Percentiles rank a stretch among this genome's conserved stretches.
Evolutionary conservation across 2,888 invertebrate species (phyloP).

Genomic region (Hyles lineata): DNA sequence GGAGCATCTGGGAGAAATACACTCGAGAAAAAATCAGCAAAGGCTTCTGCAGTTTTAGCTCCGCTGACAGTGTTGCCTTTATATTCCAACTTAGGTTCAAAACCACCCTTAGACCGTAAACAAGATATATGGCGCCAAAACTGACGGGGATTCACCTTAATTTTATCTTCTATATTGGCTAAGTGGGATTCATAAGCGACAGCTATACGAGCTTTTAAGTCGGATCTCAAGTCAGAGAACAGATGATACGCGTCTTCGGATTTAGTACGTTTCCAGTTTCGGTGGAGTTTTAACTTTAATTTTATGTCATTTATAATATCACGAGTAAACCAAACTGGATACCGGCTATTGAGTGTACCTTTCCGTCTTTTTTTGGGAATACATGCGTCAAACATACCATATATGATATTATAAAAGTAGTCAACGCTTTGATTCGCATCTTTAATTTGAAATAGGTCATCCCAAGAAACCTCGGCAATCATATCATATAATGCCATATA

Average conservation of each 20-base stretch:
- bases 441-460: not conserved
- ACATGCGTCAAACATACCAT: not conserved
- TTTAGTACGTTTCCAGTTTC: not conserved
- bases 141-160: not conserved
- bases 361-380: not conserved
- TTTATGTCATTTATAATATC: not conserved
- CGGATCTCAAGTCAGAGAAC: not conserved
- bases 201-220: not conserved
- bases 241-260: not conserved
- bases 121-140: not conserved
- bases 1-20: too few species aligned
- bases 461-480: not conserved
- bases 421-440: not conserved
- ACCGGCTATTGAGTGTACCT: not conserved
- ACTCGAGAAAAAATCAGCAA: too few species aligned
- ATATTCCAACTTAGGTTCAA: too few species aligned
- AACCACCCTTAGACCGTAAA: not conserved
- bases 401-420: not conserved
- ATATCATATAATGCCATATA: not conserved
- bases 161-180: not conserved
- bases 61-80: too few species aligned
- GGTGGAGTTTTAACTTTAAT: not conserved
- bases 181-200: not conserved
- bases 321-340: not conserved
- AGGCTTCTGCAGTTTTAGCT: too few species aligned